phyloP scores from a whole-genome alignment of 2,888 invertebrate genomes.

The Orchestes rusci region DNA sequence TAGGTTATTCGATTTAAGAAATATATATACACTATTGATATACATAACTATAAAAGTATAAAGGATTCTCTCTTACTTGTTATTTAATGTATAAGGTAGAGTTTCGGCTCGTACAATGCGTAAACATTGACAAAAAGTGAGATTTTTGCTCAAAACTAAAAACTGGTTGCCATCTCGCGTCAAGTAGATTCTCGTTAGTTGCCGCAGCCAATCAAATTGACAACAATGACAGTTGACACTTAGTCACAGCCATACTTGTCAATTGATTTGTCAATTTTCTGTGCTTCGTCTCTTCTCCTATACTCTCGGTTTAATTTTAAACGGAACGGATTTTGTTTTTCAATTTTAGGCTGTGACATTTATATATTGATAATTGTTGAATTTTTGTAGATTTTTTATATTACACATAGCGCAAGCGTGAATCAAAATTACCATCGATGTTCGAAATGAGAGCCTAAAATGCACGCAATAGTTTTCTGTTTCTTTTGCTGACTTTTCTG shows the following conservation, averaged over 20 bases:
- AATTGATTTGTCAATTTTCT: too few relatives aligned
- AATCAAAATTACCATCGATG: conserved; percentile 19
- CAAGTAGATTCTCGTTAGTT: conserved; percentile 8
- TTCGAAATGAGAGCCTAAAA: conserved; percentile 23
- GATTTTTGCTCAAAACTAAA: conserved; percentile 27
- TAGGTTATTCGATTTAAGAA: conserved; percentile 23
- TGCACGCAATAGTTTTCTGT: conserved; percentile 18
- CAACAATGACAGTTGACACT: not conserved
- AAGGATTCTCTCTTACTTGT: conserved; percentile 22
- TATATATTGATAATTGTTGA: conserved; percentile 24
- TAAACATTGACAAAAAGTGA: conserved; percentile 23
- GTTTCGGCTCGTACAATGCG: conserved; percentile 12
- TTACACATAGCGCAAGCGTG: conserved; percentile 8
- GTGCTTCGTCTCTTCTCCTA: too few relatives aligned
- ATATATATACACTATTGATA: conserved; percentile 25
- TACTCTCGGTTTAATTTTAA: not conserved
- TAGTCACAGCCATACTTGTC: too few relatives aligned
- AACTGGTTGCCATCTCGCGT: conserved; percentile 25
- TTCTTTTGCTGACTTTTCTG: too few relatives aligned
- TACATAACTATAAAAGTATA: conserved; percentile 21
- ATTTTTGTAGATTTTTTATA: conserved; percentile 26
- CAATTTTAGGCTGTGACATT: conserved; percentile 25
- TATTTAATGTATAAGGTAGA: conserved; percentile 25
- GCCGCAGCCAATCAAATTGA: not conserved
- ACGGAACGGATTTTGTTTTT: conserved; percentile 15